phyloP scores from a whole-genome alignment of 2,797 vertebrate species.

The Cyprinella venusta region DNA sequence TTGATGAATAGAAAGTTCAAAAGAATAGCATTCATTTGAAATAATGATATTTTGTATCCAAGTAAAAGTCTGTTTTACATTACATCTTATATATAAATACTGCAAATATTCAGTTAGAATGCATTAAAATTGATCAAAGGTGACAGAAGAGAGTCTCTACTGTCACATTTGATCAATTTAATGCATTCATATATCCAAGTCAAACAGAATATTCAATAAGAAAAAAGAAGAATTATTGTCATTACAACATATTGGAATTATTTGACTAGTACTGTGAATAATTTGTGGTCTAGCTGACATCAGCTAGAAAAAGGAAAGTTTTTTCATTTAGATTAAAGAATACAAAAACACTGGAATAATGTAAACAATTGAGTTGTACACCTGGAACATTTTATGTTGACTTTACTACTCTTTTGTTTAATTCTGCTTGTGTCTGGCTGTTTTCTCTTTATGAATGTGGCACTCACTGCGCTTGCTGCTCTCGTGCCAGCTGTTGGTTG shows the following conservation, averaged over 20 bases:
- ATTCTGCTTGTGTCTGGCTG: slow-evolving; percentile 2
- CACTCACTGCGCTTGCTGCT: slow-evolving; percentile 75
- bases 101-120: no score
- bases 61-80: not conserved
- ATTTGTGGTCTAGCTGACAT: no score
- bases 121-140: no score
- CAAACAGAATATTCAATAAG: not conserved
- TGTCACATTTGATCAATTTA: no score
- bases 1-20: not conserved
- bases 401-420: not conserved
- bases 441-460: not conserved
- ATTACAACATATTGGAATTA: not conserved
- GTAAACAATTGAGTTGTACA: not conserved
- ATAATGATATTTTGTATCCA: not conserved
- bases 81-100: no score
- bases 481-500: slow-evolving; percentile 75
- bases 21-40: not conserved
- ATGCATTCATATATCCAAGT: no score
- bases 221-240: not conserved
- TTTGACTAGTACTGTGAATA: not conserved
- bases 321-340: not conserved
- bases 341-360: not conserved
- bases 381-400: not conserved
- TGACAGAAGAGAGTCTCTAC: no score
- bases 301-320: not conserved